Conservation (phyloP, 2,888 invertebrate genomes). For the Melinaea menophilus region DNA sequence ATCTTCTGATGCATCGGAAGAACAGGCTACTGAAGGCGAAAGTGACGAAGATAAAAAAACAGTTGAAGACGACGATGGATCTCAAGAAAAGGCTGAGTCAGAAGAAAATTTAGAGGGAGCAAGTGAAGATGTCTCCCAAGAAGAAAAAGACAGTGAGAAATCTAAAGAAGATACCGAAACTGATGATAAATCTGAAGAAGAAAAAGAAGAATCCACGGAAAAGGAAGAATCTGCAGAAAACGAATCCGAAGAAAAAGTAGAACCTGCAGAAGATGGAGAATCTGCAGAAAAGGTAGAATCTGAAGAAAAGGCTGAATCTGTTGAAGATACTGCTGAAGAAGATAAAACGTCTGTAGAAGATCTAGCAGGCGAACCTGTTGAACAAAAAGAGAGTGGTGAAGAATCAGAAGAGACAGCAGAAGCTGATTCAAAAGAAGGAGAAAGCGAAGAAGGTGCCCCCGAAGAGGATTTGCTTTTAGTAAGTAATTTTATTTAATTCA, state of each 20-base stretch:
- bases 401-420: conserved; percentile 45
- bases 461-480: conserved; percentile 82
- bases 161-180: conserved; percentile 45
- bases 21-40: conserved; percentile 37
- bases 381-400: conserved; percentile 34
- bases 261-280: conserved; percentile 43
- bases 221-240: conserved; percentile 45
- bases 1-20: conserved; percentile 41
- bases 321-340: conserved; percentile 40
- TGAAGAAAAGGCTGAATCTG: conserved; percentile 39
- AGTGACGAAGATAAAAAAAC: conserved; percentile 41
- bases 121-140: conserved; percentile 42
- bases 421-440: conserved; percentile 45
- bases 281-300: conserved; percentile 41
- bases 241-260: conserved; percentile 36
- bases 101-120: conserved; percentile 44
- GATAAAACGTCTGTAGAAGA: conserved; percentile 33
- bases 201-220: conserved; percentile 52
- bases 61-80: conserved; percentile 63
- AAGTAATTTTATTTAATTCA: conserved; percentile 34
- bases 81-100: conserved; percentile 67
- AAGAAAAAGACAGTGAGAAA: conserved; percentile 43
- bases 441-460: conserved; percentile 71
- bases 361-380: conserved; percentile 26
- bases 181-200: conserved; percentile 49